These are phyloP conservation scores for Lepidothrix coronata DNA, from an alignment of 2,113 vertebrate genomes.

Conservation along the genomic window DNA sequence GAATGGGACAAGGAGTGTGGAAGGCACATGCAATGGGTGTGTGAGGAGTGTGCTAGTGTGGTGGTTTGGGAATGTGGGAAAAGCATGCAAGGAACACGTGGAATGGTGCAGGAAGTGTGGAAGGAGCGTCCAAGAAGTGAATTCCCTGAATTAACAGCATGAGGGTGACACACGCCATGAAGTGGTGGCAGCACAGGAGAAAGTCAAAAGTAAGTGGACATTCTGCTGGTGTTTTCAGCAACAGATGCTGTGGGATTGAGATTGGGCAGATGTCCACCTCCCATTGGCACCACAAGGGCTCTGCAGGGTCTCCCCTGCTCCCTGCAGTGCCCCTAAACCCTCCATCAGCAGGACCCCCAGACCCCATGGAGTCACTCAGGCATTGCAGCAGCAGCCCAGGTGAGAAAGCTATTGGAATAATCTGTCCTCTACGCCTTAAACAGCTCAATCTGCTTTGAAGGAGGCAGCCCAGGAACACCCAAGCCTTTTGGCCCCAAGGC, in stretches of 20 bases:
- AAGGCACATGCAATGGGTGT: accelerated
- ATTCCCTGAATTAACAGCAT: accelerated
- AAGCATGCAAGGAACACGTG: background rate
- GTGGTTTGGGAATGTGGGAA: accelerated
- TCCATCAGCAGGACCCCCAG: accelerated
- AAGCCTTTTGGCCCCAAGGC: background rate
- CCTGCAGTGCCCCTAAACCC: background rate
- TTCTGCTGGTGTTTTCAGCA: background rate
- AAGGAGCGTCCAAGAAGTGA: background rate
- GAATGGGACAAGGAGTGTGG: accelerated
- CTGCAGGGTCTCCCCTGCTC: background rate
- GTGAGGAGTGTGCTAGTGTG: background rate
- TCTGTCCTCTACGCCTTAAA: background rate
- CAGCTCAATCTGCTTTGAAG: background rate
- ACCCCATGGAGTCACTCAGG: accelerated
- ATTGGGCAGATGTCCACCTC: background rate
- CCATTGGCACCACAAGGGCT: background rate
- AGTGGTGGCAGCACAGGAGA: background rate
- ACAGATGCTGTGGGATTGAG: background rate
- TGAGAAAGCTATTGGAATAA: background rate
- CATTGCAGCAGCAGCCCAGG: background rate
- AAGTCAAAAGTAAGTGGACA: accelerated
- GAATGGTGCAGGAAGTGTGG: accelerated
- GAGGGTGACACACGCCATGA: accelerated
- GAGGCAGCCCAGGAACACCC: background rate